phyloP scores from a whole-genome alignment of 2,113 vertebrate species.

The Lipophrys pholis region DNA sequence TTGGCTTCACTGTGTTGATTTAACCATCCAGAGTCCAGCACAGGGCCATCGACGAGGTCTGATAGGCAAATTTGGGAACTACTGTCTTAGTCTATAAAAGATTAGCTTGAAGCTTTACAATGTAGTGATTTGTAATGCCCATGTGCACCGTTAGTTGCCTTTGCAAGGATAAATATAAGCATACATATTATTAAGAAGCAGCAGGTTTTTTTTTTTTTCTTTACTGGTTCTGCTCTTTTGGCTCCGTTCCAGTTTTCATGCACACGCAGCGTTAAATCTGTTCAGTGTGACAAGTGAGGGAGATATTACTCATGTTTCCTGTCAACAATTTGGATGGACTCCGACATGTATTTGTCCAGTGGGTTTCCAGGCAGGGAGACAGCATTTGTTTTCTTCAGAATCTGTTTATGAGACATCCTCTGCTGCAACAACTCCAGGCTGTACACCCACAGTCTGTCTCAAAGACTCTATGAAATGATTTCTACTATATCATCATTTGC shows the following conservation, averaged over 20 bases:
- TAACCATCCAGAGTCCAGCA: too few species aligned
- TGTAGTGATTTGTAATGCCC: background rate
- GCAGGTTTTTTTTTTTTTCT: slow-evolving; percentile 1
- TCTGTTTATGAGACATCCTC: slow-evolving; percentile 32
- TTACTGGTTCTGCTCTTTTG: slow-evolving; percentile 1
- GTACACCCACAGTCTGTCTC: background rate
- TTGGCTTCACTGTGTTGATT: too few species aligned
- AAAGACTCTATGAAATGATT: slow-evolving; percentile 6
- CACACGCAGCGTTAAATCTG: slow-evolving; percentile 39
- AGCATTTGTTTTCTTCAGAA: slow-evolving; percentile 38
- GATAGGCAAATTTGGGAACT: too few species aligned
- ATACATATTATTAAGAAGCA: background rate
- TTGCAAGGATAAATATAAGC: background rate
- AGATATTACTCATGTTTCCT: slow-evolving; percentile 51
- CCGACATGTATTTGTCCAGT: slow-evolving; percentile 16
- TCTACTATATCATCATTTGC: slow-evolving; percentile 6
- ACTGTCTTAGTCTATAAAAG: too few species aligned
- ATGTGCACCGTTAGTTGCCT: background rate
- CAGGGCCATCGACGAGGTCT: background rate
- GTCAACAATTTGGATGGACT: slow-evolving; percentile 41
- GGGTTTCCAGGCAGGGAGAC: slow-evolving; percentile 8
- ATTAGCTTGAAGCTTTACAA: background rate
- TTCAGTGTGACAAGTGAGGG: slow-evolving; percentile 29
- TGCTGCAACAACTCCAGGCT: background rate
- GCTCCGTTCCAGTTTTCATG: slow-evolving; percentile 16